These are phyloP conservation scores for Chrysochloris asiatica DNA, from an alignment of 2,113 vertebrate genomes.

Conservation along the genomic window DNA sequence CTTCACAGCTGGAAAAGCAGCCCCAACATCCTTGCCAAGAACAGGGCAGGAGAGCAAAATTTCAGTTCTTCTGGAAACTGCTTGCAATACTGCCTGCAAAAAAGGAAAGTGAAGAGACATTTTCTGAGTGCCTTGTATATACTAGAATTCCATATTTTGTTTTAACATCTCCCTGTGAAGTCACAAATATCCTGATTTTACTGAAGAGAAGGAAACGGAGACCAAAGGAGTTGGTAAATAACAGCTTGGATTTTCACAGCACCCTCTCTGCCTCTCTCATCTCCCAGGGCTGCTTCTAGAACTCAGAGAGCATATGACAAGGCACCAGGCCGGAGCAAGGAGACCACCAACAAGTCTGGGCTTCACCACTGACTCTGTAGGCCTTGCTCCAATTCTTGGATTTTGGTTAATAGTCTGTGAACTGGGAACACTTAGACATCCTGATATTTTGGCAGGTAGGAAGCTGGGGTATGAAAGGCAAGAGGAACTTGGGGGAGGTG, in stretches of 20 bases:
- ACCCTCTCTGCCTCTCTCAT: neutral
- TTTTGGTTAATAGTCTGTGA: neutral
- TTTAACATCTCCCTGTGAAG: neutral
- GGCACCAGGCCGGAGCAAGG: neutral
- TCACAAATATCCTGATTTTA: neutral
- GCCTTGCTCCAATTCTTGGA: neutral
- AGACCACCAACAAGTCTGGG: neutral
- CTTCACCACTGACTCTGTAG: neutral
- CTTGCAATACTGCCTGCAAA: conserved; percentile 11
- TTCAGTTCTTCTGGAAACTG: neutral
- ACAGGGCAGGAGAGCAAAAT: conserved; percentile 24
- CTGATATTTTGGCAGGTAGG: neutral
- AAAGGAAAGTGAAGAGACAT: neutral
- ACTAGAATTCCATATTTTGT: neutral
- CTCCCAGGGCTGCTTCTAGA: neutral
- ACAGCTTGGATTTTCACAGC: neutral
- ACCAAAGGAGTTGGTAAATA: neutral
- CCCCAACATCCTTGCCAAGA: neutral
- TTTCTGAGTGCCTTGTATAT: neutral
- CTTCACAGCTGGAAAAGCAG: conserved; percentile 54
- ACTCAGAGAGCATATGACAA: neutral
- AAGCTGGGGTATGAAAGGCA: neutral
- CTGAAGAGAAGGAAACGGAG: neutral
- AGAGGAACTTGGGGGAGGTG: neutral
- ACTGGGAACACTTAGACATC: neutral